phyloP scores from a whole-genome alignment of 2,113 vertebrate genomes.

The Corynorhinus townsendii region DNA sequence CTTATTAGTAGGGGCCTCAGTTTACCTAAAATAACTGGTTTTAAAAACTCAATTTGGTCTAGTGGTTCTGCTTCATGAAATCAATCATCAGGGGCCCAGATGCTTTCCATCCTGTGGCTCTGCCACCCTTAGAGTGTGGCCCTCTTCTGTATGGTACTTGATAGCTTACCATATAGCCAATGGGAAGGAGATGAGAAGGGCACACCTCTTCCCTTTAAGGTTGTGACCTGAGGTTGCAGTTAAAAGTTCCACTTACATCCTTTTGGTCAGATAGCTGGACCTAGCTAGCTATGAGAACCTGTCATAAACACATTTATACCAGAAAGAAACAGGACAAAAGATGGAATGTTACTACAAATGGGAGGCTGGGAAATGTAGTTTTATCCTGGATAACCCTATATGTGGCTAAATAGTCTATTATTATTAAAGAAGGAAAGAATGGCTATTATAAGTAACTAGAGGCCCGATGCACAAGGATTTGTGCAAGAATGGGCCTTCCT shows the following conservation, averaged over 20 bases:
- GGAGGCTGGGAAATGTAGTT: not conserved
- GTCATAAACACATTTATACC: too few relatives aligned
- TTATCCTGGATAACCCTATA: not conserved
- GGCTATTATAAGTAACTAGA: not conserved
- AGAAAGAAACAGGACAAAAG: too few relatives aligned
- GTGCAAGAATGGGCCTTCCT: too few relatives aligned
- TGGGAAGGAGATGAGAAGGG: not conserved
- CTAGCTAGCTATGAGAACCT: too few relatives aligned
- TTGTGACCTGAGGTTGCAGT: not conserved
- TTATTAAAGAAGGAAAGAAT: not conserved
- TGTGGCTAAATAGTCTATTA: not conserved
- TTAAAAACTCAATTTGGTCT: not conserved
- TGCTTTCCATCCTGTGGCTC: not conserved
- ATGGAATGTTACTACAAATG: too few relatives aligned
- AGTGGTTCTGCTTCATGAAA: not conserved
- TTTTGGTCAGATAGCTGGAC: not conserved
- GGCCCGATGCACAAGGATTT: too few relatives aligned
- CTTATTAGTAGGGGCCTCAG: not conserved
- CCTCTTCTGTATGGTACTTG: not conserved
- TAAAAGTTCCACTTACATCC: not conserved
- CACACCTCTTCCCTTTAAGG: not conserved
- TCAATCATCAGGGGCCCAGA: not conserved
- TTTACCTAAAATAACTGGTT: constrained; percentile 12
- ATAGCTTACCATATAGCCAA: not conserved
- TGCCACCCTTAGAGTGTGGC: not conserved